phyloP scores from a whole-genome alignment of 2,113 vertebrate species.

The Brachypodius melanocephalos region DNA sequence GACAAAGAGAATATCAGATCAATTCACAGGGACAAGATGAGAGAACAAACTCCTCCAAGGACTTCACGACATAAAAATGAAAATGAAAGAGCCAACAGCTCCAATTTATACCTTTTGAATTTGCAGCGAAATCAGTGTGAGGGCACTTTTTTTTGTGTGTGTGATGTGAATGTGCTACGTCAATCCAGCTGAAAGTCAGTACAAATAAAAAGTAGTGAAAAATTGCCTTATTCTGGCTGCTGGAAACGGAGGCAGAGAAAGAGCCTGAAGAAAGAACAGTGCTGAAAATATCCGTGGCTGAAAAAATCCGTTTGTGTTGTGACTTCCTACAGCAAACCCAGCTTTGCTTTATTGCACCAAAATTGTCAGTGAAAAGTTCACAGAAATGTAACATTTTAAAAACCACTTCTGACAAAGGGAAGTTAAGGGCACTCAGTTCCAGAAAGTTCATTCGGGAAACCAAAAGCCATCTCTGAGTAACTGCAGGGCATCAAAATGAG shows the following conservation, averaged over 20 bases:
- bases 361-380: background rate
- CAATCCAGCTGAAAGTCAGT: background rate
- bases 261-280: slow-evolving; percentile 8
- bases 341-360: background rate
- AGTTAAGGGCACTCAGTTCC: background rate
- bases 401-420: background rate
- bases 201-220: slow-evolving; percentile 48
- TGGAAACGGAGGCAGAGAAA: background rate
- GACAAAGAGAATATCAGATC: background rate
- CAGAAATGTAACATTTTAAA: background rate
- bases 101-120: background rate
- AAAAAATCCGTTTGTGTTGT: background rate
- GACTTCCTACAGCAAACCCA: slow-evolving; percentile 24
- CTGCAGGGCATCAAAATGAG: background rate
- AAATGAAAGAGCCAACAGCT: slow-evolving; percentile 7
- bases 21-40: slow-evolving; percentile 13
- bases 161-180: background rate
- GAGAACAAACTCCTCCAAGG: background rate
- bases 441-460: background rate
- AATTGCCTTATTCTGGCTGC: slow-evolving; percentile 38
- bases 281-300: slow-evolving; percentile 49
- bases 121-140: background rate
- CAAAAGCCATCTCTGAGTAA: background rate
- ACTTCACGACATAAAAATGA: background rate
- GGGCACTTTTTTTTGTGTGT: background rate